phyloP scores from a whole-genome alignment of 2,797 vertebrate species.

The Epinephelus awoara region DNA sequence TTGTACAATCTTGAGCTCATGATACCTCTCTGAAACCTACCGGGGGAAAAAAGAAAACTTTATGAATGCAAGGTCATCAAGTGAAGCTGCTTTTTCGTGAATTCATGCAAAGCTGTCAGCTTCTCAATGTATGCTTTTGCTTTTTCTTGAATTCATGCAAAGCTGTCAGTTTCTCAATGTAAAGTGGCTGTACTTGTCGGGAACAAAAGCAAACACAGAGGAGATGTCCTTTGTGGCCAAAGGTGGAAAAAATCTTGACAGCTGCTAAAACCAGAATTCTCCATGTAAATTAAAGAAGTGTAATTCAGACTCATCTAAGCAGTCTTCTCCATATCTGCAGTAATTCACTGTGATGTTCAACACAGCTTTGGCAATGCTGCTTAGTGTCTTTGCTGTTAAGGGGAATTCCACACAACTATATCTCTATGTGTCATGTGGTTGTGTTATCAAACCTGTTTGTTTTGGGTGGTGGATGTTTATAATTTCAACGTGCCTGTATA shows the following conservation, averaged over 20 bases:
- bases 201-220: conserved; percentile 23
- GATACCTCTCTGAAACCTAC: not conserved
- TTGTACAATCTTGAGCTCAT: not conserved
- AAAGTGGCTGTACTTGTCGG: conserved; percentile 10
- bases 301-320: conserved; percentile 15
- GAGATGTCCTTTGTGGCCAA: conserved; percentile 16
- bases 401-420: conserved; percentile 2
- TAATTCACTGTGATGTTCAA: not conserved
- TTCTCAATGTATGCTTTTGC: not conserved
- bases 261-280: not conserved
- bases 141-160: conserved; percentile 19
- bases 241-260: conserved; percentile 22
- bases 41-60: not conserved
- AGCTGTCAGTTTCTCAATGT: not conserved
- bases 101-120: conserved; percentile 23
- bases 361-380: no score
- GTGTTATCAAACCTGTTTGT: conserved; percentile 3
- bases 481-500: not conserved
- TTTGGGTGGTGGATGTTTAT: conserved; percentile 23
- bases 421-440: not conserved
- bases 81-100: not conserved
- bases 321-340: not conserved
- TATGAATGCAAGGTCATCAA: not conserved
- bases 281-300: conserved; percentile 11
- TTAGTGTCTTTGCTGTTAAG: not conserved